Evolutionary conservation across 2,888 invertebrate genomes (phyloP).

Genomic region (Catocala fraxini): DNA sequence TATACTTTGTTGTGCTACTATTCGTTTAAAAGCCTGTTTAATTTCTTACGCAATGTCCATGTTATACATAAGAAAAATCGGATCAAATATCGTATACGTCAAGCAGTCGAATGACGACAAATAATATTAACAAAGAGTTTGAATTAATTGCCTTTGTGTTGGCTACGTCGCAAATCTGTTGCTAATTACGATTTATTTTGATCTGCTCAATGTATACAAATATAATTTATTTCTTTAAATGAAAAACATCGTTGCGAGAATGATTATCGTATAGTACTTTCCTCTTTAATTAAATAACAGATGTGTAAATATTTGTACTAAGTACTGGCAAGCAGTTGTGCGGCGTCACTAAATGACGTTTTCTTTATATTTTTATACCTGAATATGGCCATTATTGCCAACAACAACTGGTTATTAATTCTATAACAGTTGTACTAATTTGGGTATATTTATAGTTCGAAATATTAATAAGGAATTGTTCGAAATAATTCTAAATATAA

Average conservation of each 20-base stretch:
- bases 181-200: slow-evolving; percentile 36
- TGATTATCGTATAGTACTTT: slow-evolving; percentile 16
- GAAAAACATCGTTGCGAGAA: slow-evolving; percentile 8
- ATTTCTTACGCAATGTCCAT: too few species aligned
- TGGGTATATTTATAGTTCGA: too few species aligned
- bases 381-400: neutral
- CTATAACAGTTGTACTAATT: too few species aligned
- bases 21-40: too few species aligned
- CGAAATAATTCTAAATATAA: too few species aligned
- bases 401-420: too few species aligned
- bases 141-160: slow-evolving; percentile 40
- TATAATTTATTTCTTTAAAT: slow-evolving; percentile 13
- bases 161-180: slow-evolving; percentile 7
- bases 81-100: slow-evolving; percentile 4
- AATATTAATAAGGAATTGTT: too few species aligned
- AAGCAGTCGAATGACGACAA: slow-evolving; percentile 36
- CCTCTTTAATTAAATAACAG: slow-evolving; percentile 8
- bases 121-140: too few species aligned
- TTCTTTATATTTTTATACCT: neutral
- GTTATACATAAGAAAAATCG: too few species aligned
- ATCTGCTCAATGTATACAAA: slow-evolving; percentile 8
- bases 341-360: slow-evolving; percentile 20
- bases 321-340: slow-evolving; percentile 15
- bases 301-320: slow-evolving; percentile 28
- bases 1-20: too few species aligned